Evolutionary conservation across 2,797 vertebrate genomes (phyloP).

Genomic region (Passerculus sandwichensis): DNA sequence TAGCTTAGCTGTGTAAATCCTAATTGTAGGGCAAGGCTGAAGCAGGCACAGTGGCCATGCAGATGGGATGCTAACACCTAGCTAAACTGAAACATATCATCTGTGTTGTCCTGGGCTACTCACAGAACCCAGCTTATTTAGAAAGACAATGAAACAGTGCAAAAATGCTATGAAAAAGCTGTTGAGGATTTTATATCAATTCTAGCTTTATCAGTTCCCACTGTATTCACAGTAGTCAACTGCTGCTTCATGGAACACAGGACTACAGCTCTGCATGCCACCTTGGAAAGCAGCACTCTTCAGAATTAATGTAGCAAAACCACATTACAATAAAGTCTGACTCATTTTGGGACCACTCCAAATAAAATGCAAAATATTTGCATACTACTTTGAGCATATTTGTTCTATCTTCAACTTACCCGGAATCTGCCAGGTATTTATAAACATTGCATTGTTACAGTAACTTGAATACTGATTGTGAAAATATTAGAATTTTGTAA

Average conservation of each 20-base stretch:
- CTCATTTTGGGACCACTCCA: neutral
- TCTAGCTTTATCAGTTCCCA: neutral
- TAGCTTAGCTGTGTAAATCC: neutral
- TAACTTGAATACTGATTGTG: neutral
- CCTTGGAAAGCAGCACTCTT: neutral
- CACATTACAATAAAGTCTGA: neutral
- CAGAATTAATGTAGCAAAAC: neutral
- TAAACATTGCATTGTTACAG: neutral
- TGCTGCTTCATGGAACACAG: neutral
- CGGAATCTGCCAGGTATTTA: neutral
- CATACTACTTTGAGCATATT: neutral
- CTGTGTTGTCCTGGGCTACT: neutral
- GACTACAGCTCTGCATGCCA: neutral
- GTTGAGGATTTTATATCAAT: neutral
- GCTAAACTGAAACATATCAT: neutral
- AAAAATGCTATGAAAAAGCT: neutral
- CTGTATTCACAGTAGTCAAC: neutral
- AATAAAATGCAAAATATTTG: neutral
- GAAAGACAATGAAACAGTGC: neutral
- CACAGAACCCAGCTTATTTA: neutral
- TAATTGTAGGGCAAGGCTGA: neutral
- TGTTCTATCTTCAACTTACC: neutral
- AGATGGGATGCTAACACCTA: neutral
- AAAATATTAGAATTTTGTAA: neutral
- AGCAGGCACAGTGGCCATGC: neutral